Conservation (phyloP, 1,140 invertebrate species). For the Drosophila kepulauana region DNA sequence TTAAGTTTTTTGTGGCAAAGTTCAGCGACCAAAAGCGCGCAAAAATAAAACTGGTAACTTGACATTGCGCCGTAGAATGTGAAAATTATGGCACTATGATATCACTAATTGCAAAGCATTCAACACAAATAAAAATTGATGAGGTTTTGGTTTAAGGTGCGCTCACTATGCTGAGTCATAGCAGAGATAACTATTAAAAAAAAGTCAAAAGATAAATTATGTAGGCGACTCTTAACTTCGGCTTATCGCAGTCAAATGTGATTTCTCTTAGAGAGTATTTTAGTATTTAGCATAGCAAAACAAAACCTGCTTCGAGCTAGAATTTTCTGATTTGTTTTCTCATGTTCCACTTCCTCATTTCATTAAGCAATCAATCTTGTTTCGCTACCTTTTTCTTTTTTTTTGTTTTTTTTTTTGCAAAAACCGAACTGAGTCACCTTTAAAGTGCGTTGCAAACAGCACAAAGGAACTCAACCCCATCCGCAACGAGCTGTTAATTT, state of each 20-base stretch:
- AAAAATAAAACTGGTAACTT: conserved; percentile 22
- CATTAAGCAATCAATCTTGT: conserved; percentile 10
- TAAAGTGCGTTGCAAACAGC: conserved; percentile 8
- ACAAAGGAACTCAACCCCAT: background rate
- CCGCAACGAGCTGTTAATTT: conserved; percentile 53
- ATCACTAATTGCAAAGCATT: conserved; percentile 61
- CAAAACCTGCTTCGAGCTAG: background rate
- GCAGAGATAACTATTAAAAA: background rate
- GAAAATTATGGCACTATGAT: conserved; percentile 46
- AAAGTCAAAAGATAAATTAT: background rate
- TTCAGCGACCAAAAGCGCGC: conserved; percentile 22
- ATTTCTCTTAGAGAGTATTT: background rate
- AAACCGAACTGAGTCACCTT: conserved; percentile 20
- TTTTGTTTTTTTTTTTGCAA: background rate
- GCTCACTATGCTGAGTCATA: conserved; percentile 1
- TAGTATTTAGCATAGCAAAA: background rate
- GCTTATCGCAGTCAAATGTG: background rate
- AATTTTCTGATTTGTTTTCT: background rate
- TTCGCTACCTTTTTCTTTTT: background rate
- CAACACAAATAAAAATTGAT: conserved; percentile 45
- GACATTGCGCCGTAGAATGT: conserved; percentile 19
- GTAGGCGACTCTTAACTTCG: background rate
- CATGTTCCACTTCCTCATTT: conserved; percentile 8
- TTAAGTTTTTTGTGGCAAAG: conserved; percentile 29
- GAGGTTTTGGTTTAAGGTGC: conserved; percentile 39